Evolutionary conservation across 2,888 invertebrate genomes (phyloP), one percentile per base, ranked within the genome.

Genomic region (Silvanus unidentatus): DNA sequence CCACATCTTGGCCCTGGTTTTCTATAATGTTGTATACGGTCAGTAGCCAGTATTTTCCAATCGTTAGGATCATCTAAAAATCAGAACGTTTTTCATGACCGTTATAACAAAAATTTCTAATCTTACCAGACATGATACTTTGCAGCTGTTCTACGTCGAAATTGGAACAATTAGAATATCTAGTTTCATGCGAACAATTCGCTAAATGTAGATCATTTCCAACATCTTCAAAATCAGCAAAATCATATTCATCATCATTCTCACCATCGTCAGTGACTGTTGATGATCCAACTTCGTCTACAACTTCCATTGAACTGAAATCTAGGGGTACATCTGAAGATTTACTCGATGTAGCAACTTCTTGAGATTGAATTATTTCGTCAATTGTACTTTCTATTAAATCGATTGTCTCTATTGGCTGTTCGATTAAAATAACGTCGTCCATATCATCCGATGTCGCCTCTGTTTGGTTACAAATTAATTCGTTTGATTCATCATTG

Each of bases 41-140:
- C 32, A n/a, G 4, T 5, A n/a, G 32, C 32, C 3, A 32, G 4
- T 12, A 32, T 32, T 12, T n/a, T n/a, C 32, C 32, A 32, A 5
- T 32, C 10, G 10, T 32, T 32, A 4, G 32, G 32, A 12, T 32
- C 32, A 9, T 32, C 32, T 32, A 5, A 12, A 32, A 32, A 32
- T 12, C n/a, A 32, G n/a, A 32, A n/a, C 28, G 28, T 10, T 9
- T 9, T 28, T 9, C 28, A 10, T 10, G 8, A 28, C 8, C 8
- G 8, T 9, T 10, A 28, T 9, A 28, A 28, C 28, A 28, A 28
- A 28, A 28, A 10, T 28, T 9, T 22, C 22, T 3, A 22, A 4
- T 47, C 44, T 75, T 73, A 86, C 86, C 74, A 51, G 81, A 77
- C 84, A 86, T 85, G 55, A 73, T 69, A 50, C 73, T 77, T 54